Evolutionary conservation across 2,113 vertebrate species (phyloP).

Genomic region (Gallinago jamesoni): DNA sequence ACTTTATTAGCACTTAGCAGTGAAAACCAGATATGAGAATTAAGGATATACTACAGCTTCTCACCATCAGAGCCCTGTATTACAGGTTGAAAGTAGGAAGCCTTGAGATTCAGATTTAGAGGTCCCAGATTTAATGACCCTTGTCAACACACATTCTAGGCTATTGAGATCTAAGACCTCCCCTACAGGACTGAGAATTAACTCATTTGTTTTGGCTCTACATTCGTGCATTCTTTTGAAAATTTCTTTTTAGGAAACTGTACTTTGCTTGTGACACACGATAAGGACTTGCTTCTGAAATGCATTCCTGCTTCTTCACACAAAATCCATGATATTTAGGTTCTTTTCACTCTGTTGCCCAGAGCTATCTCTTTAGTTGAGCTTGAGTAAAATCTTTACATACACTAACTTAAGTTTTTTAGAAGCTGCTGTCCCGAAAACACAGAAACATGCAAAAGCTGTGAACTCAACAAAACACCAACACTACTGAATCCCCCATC

Average conservation of each 20-base stretch:
- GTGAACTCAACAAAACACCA: neutral
- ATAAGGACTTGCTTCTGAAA: neutral
- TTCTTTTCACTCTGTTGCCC: neutral
- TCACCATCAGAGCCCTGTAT: neutral
- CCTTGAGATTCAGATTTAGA: neutral
- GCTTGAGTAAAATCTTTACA: neutral
- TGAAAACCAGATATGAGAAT: neutral
- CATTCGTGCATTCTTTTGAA: neutral
- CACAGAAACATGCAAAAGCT: neutral
- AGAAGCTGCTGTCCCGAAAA: neutral
- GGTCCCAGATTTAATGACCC: neutral
- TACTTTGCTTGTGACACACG: neutral
- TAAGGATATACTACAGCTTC: neutral
- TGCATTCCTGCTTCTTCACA: neutral
- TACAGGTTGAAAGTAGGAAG: neutral
- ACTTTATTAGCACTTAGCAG: neutral
- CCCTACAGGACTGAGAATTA: neutral
- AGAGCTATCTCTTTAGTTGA: neutral
- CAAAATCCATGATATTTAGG: neutral
- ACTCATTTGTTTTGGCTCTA: neutral
- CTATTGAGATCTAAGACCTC: neutral
- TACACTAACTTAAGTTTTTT: neutral
- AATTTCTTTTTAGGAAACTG: neutral
- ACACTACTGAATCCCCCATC: neutral
- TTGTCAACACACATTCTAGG: neutral